Evolutionary conservation across 30 jellyfish, hydroid and myxozoan species (phyloP), one percentile per base, ranked within the genome.

Genomic region (Turritopsis dohrnii): DNA sequence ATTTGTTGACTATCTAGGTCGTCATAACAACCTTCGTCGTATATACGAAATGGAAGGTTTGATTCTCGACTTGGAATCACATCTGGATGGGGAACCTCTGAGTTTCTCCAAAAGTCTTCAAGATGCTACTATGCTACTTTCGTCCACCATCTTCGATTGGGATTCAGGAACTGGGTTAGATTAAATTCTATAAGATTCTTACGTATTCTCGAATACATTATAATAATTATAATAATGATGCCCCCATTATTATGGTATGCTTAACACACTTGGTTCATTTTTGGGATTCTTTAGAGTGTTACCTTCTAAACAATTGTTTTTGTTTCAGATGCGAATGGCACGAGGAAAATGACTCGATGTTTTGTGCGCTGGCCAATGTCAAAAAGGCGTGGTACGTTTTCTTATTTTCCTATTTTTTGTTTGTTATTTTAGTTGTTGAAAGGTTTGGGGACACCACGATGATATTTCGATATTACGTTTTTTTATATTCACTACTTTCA

Each of bases 41-140:
- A 95, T 92, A 18, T 92, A 80, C 79, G 98, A 92, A 53, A 84
- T 92, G 0, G 98, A 92, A 75, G 96, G 98, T 21, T 69, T 92
- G 79, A 71, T 88, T 65, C 73, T 84, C 30, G 96, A 82, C 52
- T 53, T 92, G 72, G 95, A 85, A 28, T 27, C 86, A 23, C 96
- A 92, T 74, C 84, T 92, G n/a, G 66, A 65, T 24, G 95, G 92
- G 8, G 71, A 77, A 52, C 87, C 84, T 8, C 85, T 72, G 9
- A 81, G 71, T 30, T 76, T 86, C 21, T 54, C 75, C 7, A 29
- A 72, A 65, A 25, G 72, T 5, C 87, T 84, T 23, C 41, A 89
- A 19, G 75, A 74, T 65, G 94, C 96, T 9, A 88, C 96, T 5
- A 69, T 86, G 7, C 66, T 79, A 27, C 73, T 92, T 8, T 66